phyloP scores from a whole-genome alignment of 2,888 invertebrate genomes.

The Metellina segmentata region DNA sequence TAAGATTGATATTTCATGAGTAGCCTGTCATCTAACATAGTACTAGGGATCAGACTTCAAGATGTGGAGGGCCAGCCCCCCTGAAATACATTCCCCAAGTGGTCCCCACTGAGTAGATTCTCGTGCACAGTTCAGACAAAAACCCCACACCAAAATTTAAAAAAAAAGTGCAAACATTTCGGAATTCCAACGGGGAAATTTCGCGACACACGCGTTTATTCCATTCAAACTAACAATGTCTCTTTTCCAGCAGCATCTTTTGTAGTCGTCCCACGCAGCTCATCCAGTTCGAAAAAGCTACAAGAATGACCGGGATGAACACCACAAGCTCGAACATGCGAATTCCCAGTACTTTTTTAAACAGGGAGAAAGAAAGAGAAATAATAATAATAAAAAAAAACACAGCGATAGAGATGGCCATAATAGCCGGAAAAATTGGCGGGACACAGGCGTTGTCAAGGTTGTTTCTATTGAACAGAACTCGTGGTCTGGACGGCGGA shows the following conservation, averaged over 20 bases:
- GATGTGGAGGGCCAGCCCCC: too few species aligned
- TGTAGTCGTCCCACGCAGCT: conserved; percentile 24
- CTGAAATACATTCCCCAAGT: too few species aligned
- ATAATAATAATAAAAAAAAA: not conserved
- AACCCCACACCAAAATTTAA: too few species aligned
- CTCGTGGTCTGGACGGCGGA: not conserved
- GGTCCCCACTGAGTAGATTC: too few species aligned
- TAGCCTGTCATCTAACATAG: too few species aligned
- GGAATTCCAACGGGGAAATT: too few species aligned
- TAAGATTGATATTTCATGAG: too few species aligned
- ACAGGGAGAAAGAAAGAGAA: not conserved
- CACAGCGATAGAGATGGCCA: conserved; percentile 21
- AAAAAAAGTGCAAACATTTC: too few species aligned
- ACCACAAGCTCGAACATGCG: conserved; percentile 6
- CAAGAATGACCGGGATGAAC: conserved; percentile 1
- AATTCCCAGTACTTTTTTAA: not conserved
- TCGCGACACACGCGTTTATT: too few species aligned
- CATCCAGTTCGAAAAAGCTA: conserved; percentile 14
- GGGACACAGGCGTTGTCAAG: conserved; percentile 64
- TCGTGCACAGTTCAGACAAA: too few species aligned
- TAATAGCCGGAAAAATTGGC: conserved; percentile 52
- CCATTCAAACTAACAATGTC: too few species aligned
- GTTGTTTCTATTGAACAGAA: conserved; percentile 42
- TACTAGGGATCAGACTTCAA: too few species aligned
- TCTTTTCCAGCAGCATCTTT: not conserved